These are phyloP conservation scores for Apodemus agrarius DNA, from an alignment of 2,797 vertebrate species.

Conservation along the genomic window DNA sequence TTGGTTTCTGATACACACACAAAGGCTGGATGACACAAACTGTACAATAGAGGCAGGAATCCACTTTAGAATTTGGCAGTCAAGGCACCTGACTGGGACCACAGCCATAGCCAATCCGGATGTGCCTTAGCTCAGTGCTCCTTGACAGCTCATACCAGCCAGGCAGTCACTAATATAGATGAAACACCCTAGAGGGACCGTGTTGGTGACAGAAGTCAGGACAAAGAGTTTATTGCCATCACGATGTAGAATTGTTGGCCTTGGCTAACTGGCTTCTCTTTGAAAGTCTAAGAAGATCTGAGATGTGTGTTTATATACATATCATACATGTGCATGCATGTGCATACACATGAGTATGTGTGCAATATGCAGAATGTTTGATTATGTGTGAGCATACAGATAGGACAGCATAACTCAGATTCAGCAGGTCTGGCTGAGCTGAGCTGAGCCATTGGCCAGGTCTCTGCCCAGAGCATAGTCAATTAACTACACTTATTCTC, in stretches of 20 bases:
- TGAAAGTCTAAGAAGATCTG: not conserved
- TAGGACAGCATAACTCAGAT: not conserved
- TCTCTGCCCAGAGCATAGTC: too few relatives aligned
- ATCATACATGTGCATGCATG: not conserved
- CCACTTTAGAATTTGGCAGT: not conserved
- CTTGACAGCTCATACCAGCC: not conserved
- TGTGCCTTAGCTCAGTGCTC: not conserved
- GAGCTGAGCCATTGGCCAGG: not conserved
- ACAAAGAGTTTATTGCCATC: not conserved
- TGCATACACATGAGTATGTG: not conserved
- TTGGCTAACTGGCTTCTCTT: not conserved
- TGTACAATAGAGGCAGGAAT: not conserved
- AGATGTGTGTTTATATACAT: not conserved
- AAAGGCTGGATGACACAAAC: not conserved
- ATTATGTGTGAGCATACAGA: not conserved
- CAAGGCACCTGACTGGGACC: not conserved
- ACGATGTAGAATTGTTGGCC: not conserved
- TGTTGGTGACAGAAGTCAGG: not conserved
- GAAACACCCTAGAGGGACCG: not conserved
- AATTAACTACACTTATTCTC: not conserved
- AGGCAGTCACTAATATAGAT: too few relatives aligned
- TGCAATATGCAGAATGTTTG: not conserved
- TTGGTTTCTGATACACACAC: not conserved
- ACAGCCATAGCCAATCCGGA: not conserved
- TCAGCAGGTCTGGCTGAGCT: not conserved